Evolutionary conservation across 2,888 invertebrate genomes (phyloP), one percentile per base, ranked within the genome.

Genomic region (Calliopum simillimum): DNA sequence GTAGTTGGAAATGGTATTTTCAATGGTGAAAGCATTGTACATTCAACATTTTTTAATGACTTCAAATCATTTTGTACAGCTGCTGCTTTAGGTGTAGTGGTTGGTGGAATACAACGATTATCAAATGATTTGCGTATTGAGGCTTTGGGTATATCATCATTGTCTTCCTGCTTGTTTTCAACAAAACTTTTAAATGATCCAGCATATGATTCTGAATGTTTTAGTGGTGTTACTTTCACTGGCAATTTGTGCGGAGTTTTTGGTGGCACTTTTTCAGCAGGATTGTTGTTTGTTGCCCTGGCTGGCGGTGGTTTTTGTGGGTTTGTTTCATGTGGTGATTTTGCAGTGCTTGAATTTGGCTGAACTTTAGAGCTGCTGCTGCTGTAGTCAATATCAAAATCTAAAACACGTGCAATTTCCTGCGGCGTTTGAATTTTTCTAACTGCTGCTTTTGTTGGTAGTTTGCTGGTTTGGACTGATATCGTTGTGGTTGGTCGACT

Each of bases 371-470:
- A 58, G 23, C 41, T 47, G 55, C 41, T 64, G 23, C 41, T 47
- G 55, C 41, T 16, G 43, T 44, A 14, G 13, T 71, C 61, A 4
- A 11, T 21, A 23, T 70, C 67, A 61, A 77, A 76, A 69, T 75
- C 71, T 23, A 76, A 23, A 41, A 73, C 71, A 14, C 75, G 53
- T 14, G 74, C 73, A 44, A 76, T 71, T 63, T 76, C 74, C 51
- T 76, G 64, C 6, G 73, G 73, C 0, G 70, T 72, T 51, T 33
- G 33, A 33, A 33, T 33, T 33, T 33, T 33, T 33, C 74, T 77
- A 25, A 33, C 56, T 68, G 65, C n/a, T 53, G 16, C n/a, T 66
- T 55, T 8, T 43, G 59, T 23, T 25, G 61, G 6, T 33, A 6
- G 1, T 25, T 41, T 47, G 13, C 1, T 59, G n/a, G 13, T 46